phyloP scores from a whole-genome alignment of 2,888 invertebrate genomes.

The Ditylenchus weischeri region DNA sequence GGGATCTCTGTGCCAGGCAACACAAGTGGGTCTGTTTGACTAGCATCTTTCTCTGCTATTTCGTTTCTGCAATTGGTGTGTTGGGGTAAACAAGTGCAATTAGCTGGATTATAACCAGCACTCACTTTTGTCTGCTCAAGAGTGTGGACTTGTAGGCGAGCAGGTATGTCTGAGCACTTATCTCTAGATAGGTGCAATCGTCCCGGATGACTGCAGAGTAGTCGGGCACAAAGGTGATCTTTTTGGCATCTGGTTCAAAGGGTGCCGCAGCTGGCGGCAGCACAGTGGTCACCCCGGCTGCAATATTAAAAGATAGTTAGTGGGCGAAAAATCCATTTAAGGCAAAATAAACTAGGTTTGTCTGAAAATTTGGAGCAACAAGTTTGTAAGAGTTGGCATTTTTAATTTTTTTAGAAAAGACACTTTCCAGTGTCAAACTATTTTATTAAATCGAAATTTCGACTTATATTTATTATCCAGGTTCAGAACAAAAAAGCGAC shows the following conservation, averaged over 20 bases:
- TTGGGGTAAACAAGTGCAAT: background rate
- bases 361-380: too few species aligned
- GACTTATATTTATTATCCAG: too few species aligned
- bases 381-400: too few species aligned
- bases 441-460: too few species aligned
- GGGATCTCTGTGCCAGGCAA: conserved; percentile 16
- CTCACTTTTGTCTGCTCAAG: conserved; percentile 30
- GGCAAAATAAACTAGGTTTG: too few species aligned
- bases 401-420: too few species aligned
- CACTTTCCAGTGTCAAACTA: too few species aligned
- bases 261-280: background rate
- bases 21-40: background rate
- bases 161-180: conserved; percentile 46
- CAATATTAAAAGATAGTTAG: too few species aligned
- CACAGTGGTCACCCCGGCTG: background rate
- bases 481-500: too few species aligned
- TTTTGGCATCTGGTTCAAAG: conserved; percentile 30
- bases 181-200: conserved; percentile 54
- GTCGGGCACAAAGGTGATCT: conserved; percentile 52
- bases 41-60: background rate
- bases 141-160: conserved; percentile 48
- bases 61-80: background rate
- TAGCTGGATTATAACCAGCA: conserved; percentile 10
- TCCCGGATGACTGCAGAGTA: conserved; percentile 47
- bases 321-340: too few species aligned